phyloP scores from a whole-genome alignment of 2,113 vertebrate species.

The Pica pica region DNA sequence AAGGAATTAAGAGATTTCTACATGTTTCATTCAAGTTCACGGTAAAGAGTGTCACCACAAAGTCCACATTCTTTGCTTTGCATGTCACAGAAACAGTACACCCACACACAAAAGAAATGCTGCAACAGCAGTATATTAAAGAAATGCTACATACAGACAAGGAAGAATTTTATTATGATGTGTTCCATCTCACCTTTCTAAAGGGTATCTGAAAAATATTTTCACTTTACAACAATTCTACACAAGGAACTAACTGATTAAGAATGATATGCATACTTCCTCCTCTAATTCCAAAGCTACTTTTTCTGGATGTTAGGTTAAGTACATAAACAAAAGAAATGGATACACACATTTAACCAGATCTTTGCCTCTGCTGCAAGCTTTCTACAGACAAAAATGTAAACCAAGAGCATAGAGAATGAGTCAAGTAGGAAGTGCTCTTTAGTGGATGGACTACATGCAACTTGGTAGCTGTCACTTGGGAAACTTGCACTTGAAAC shows the following conservation, averaged over 20 bases:
- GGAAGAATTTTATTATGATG: neutral
- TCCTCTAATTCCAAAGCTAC: neutral
- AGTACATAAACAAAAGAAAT: neutral
- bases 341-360: neutral
- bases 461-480: rapidly evolving
- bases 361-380: neutral
- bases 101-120: neutral
- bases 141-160: neutral
- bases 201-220: neutral
- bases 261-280: neutral
- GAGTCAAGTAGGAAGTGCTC: neutral
- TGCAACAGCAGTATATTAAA: neutral
- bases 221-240: neutral
- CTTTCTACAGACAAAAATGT: neutral
- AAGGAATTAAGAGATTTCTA: neutral
- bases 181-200: neutral
- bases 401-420: neutral
- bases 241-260: neutral
- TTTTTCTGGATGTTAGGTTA: neutral
- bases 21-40: neutral
- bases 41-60: neutral
- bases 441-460: rapidly evolving
- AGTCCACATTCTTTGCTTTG: neutral
- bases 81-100: neutral
- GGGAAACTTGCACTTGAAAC: neutral